Percentiles rank a stretch among this genome's conserved stretches.
phyloP scores from a whole-genome alignment of 2,797 vertebrate species.

The Furcifer pardalis region DNA sequence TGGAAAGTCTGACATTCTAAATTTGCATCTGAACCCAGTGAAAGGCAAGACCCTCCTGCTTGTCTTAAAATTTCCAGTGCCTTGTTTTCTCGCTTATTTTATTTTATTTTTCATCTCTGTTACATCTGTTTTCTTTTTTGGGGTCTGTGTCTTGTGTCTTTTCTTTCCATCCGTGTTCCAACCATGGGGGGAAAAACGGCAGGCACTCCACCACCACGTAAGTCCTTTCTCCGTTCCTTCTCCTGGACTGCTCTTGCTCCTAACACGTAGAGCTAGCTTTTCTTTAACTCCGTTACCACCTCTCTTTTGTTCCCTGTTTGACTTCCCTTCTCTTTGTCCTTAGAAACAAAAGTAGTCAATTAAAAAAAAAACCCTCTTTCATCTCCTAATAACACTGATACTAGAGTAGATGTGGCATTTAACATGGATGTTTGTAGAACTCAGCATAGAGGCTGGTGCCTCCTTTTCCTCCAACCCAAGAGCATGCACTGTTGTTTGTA shows the following conservation, averaged over 20 bases:
- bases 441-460: slow-evolving; percentile 58
- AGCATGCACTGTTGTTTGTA: slow-evolving; percentile 69
- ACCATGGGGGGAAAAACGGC: slow-evolving; percentile 86
- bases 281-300: slow-evolving; percentile 60
- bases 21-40: background rate
- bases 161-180: slow-evolving; percentile 85
- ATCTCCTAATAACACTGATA: slow-evolving; percentile 75
- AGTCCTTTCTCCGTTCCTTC: slow-evolving; percentile 78
- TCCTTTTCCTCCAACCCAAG: slow-evolving; percentile 31
- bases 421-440: slow-evolving; percentile 46
- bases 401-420: slow-evolving; percentile 57
- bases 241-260: slow-evolving; percentile 49
- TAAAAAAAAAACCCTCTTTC: slow-evolving; percentile 14
- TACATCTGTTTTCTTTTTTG: slow-evolving; percentile 78
- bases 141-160: slow-evolving; percentile 78
- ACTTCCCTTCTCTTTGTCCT: slow-evolving; percentile 51
- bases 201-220: slow-evolving; percentile 89
- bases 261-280: slow-evolving; percentile 67
- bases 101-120: slow-evolving; percentile 74
- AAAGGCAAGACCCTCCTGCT: background rate
- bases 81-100: slow-evolving; percentile 58
- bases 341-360: slow-evolving; percentile 59
- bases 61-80: slow-evolving; percentile 64
- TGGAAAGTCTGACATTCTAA: background rate
- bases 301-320: slow-evolving; percentile 29